These are phyloP conservation scores for Agrochola macilenta DNA, from an alignment of 2,888 invertebrate genomes.

Conservation along the genomic window DNA sequence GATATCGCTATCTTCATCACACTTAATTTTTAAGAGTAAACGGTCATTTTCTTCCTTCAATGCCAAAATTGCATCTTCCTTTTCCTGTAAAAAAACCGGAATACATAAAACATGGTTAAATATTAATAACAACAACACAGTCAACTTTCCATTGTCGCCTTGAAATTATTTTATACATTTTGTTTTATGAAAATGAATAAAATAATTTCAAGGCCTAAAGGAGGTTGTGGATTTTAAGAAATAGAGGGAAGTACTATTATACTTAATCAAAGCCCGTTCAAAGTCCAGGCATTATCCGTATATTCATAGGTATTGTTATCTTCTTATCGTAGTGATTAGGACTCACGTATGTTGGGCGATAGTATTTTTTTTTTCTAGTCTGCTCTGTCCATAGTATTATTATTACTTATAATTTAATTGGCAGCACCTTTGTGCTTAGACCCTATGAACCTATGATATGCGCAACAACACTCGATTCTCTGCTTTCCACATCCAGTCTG, in stretches of 20 bases:
- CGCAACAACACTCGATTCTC: background rate
- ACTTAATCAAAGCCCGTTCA: background rate
- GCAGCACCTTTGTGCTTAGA: too few relatives aligned
- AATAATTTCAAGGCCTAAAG: background rate
- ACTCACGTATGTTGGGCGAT: background rate
- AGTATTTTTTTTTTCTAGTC: background rate
- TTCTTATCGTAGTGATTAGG: constrained; percentile 5
- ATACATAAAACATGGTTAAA: background rate
- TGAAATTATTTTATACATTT: constrained; percentile 1
- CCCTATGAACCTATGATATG: background rate
- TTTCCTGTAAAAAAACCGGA: constrained; percentile 77
- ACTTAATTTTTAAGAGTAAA: constrained; percentile 82
- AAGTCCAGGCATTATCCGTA: constrained; percentile 1
- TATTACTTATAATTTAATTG: background rate
- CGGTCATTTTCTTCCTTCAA: constrained; percentile 88
- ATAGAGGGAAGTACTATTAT: background rate
- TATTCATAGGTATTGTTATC: background rate
- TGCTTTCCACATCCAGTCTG: background rate
- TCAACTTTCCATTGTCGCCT: constrained; percentile 4
- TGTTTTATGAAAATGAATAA: background rate
- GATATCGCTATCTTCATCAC: constrained; percentile 69
- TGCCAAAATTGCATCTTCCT: constrained; percentile 86
- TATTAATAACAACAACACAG: constrained; percentile 4
- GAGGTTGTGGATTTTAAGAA: background rate
- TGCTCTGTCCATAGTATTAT: background rate